Base-by-base conservation (phyloP, 2,888 invertebrate species). In the Nysson spinosus region DNA sequence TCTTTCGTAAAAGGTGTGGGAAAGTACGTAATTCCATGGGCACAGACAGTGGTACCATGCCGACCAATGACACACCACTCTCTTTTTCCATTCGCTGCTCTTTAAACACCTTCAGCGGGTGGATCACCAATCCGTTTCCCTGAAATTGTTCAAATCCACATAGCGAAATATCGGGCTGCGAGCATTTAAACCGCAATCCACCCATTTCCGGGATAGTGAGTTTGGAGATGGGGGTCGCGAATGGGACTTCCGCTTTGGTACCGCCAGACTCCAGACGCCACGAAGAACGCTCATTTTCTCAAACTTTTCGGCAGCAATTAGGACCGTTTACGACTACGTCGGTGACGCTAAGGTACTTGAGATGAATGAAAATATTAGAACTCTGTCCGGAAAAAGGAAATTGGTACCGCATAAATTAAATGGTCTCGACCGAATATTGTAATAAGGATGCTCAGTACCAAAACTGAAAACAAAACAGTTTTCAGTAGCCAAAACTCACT, bases 101-200 rank as follows among this genome's bases (percentile, higher is more conserved):
- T 44, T 47, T 20, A 22, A 24, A 17, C 24, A 12, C 32, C 20
- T 12, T 40, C 6, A 42, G 54, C 61, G 57, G 46, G 39, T 44
- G 71, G 74, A 75, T 75, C 72, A 75, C 75, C 67, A 75, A 75
- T 75, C 70, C 67, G 75, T 75, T 75, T 75, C 58, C 52, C 51
- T 63, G 69, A 72, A 75, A 72, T 70, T 72, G 75, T 75, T 75
- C 75, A 58, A 68, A 67, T 63, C 72, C 63, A 64, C 63, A 61
- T 67, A 35, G 60, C 56, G 72, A 70, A 75, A 72, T 72, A 75
- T 75, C 69, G 60, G 55, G 56, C 56, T 52, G 66, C 58, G 57
- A 66, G 52, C 74, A 35, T 57, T 69, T 72, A 66, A 74, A 65
- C 74, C 64, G 51, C 50, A 54, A 55, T 61, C 51, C 50, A 22